Base-by-base conservation (phyloP, 2,797 vertebrate species). In the Cossypha heuglini region DNA sequence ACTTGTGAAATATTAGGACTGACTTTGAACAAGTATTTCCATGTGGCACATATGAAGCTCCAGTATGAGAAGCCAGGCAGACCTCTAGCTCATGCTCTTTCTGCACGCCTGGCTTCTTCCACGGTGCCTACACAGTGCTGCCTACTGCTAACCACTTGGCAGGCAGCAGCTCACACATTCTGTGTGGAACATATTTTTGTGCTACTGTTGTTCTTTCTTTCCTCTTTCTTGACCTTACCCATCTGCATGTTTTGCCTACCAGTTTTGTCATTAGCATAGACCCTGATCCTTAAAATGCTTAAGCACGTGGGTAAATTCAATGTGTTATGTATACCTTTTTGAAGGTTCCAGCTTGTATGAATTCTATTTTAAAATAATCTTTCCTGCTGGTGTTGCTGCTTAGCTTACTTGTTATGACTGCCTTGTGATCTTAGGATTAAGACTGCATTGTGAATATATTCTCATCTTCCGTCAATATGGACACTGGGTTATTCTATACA, bases 211-310 rank as follows among this genome's bases (percentile, higher is more conserved):
- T 63, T 87, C 63, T 67, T 93, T 63, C 77, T 46, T 94, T 94
- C 77, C 77, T 87, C 67, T 80, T 93, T 71, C 71, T 87, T 92
- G 91, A 96, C 95, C 95, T 88, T 80, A 88, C 17, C 94, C 94
- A 93, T 95, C 93, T 97, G 94, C 31, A 35, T 97, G 90, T 95
- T 96, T 96, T 95, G 94, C 38, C 95, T 96, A 58, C 55, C 86
- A 33, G 67, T 67, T 88, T 80, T 89, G 38, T 83, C 88, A 93
- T 73, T 91, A 93, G 24, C 72, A 72, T 63, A 85, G 84, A 93
- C 64, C 92, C 45, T 45, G 55, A 73, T 88, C 90, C 46, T 85
- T 72, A 62, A 93, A 90, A 86, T 22, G 22, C 15, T 76, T 71
- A 49, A 82, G 54, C 81, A 85, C 80, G n/a, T 87, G 90, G 67